Base-by-base conservation (phyloP, 2,797 vertebrate species). In the Danio kyathit region DNA sequence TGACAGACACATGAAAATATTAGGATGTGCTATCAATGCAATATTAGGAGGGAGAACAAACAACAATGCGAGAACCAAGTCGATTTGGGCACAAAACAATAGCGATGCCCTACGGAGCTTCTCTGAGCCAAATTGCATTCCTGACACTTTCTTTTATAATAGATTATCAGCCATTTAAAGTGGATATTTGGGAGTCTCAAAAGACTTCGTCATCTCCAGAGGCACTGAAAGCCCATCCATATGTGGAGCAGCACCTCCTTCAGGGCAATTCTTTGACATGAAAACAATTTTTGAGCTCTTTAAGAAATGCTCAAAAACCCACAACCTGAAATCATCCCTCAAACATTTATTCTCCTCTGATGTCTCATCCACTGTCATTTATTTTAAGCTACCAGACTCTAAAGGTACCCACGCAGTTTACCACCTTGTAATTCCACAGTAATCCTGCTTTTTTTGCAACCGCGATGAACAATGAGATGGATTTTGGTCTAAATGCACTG, bases 141-240 rank as follows among this genome's bases (percentile, higher is more conserved):
- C 60, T 19, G 72, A 73, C 61, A 46, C 64, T 74, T 74, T 72
- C 46, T 83, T 82, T 85, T 64, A 82, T 83, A 84, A 78, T 57
- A 71, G 74, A 84, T 86, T 77, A 83, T 84, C 81, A 66, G 52
- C 71, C 56, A 69, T 87, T 87, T 72, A 65, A 85, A 85, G 74
- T 59, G 81, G 79, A 85, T 83, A 75, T 83, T 73, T 77, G 57
- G 56, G 71, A n/a, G 76, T 82, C 74, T 79, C 73, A 69, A 77
- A 74, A 82, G 77, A 73, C 41, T 75, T 57, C 6, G 6, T 19
- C 16, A 21, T 83, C 77, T 70, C 40, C 21, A 82, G 80, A 63
- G 74, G 38, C 59, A 19, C 79, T 84, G 82, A 84, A 69, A 74
- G 40, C 44, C 61, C 49, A 69, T 29, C 56, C 63, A 66, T 48